phyloP scores from a whole-genome alignment of 2,113 vertebrate genomes.

The Euleptes europaea region DNA sequence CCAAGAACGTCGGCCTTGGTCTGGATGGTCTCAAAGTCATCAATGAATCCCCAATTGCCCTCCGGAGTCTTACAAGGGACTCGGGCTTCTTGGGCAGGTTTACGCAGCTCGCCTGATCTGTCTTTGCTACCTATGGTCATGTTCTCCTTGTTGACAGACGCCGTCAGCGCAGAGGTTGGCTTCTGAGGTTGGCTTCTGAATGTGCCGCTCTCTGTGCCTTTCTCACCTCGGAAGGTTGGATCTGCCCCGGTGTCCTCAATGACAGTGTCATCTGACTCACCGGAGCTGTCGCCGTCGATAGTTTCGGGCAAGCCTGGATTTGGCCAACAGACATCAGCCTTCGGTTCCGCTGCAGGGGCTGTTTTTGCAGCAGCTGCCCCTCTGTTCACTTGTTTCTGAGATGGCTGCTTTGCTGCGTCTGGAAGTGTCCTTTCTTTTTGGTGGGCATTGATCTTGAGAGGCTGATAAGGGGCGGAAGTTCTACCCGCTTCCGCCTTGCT shows the following conservation, averaged over 20 bases:
- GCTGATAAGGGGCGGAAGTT: not conserved
- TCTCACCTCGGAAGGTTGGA: slow-evolving; percentile 18
- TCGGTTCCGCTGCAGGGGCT: not conserved
- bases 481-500: slow-evolving; percentile 15
- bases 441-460: not conserved
- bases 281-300: slow-evolving; percentile 85
- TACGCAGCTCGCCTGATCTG: not conserved
- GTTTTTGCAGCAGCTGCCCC: slow-evolving; percentile 43
- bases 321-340: slow-evolving; percentile 50
- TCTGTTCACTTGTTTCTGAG: slow-evolving; percentile 30
- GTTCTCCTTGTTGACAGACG: slow-evolving; percentile 8
- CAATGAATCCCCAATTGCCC: not conserved
- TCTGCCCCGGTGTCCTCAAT: slow-evolving; percentile 77
- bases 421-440: not conserved
- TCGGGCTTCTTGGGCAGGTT: not conserved
- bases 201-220: not conserved
- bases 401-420: slow-evolving; percentile 33
- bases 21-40: slow-evolving; percentile 9
- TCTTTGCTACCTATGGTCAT: not conserved
- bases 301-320: slow-evolving; percentile 62
- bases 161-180: not conserved
- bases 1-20: not conserved
- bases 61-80: slow-evolving; percentile 1
- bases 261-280: slow-evolving; percentile 89
- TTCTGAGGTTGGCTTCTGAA: slow-evolving; percentile 26